A percentile compares a stretch with the other conserved stretches of the same genome.
Conservation (phyloP, 2,888 invertebrate genomes). For the Drosophila conformis region DNA sequence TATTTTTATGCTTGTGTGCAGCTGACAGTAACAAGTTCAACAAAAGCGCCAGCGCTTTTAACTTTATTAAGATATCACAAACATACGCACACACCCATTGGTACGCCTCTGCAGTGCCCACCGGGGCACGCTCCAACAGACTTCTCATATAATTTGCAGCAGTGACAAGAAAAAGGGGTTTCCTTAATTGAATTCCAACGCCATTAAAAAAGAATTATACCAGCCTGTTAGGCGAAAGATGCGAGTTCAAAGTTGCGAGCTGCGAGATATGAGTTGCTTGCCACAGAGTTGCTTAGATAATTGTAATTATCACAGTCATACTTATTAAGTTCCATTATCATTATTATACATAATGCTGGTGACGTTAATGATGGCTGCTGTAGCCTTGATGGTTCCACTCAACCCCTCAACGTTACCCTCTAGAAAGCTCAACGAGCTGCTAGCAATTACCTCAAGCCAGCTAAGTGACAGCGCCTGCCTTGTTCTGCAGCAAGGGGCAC, state of each 20-base stretch:
- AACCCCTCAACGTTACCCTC: neutral
- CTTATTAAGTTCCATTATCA: slow-evolving; percentile 63
- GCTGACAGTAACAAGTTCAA: slow-evolving; percentile 68
- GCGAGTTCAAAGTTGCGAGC: slow-evolving; percentile 24
- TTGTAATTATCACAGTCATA: slow-evolving; percentile 25
- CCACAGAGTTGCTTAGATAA: slow-evolving; percentile 46
- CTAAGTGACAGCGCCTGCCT: neutral
- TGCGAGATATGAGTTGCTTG: slow-evolving; percentile 15
- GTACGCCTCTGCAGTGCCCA: slow-evolving; percentile 18
- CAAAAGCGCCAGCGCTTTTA: slow-evolving; percentile 69
- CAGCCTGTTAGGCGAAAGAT: slow-evolving; percentile 36
- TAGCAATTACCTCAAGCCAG: slow-evolving; percentile 34
- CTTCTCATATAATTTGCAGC: slow-evolving; percentile 60
- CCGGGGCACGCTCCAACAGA: slow-evolving; percentile 30
- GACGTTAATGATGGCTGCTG: slow-evolving; percentile 62
- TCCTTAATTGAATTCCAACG: slow-evolving; percentile 73
- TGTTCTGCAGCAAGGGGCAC: neutral
- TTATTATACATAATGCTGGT: slow-evolving; percentile 42
- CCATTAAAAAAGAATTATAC: slow-evolving; percentile 73
- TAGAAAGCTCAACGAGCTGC: slow-evolving; percentile 6
- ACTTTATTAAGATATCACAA: slow-evolving; percentile 76
- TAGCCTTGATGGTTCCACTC: slow-evolving; percentile 43
- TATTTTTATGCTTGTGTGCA: slow-evolving; percentile 42
- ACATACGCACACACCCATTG: slow-evolving; percentile 41
- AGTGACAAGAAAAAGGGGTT: slow-evolving; percentile 68